Evolutionary conservation across 2,797 vertebrate species (phyloP), one percentile per base, ranked within the genome.

Genomic region (Oreonectes daqikongensis): DNA sequence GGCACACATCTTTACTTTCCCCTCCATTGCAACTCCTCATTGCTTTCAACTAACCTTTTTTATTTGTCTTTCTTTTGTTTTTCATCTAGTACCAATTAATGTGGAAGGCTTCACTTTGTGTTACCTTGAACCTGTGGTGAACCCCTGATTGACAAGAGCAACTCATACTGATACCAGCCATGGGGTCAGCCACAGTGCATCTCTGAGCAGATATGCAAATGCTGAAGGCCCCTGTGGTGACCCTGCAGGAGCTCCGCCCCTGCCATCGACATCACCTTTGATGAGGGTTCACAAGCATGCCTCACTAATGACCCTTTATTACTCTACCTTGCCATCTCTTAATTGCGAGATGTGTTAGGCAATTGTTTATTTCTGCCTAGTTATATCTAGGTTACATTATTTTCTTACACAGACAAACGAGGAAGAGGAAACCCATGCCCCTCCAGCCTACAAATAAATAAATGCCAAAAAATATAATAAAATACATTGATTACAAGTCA

Each of bases 141-240:
- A 91, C 87, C 88, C 87, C 86, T 73, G 86, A 86, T 83, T 6
- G 59, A 79, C 81, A 83, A 87, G 86, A 89, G 92, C 83, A 80
- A 87, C 87, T 88, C 84, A 83, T 83, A 22, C 83, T 83, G 81
- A 80, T 91, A 87, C 88, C 88, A 87, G 86, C 65, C 9, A 32
- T 0, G 14, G 84, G 88, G 86, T 93, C 88, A 91, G 85, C 84
- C 85, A 84, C 84, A 89, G 89, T 89, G 88, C 86, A 84, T 90
- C 88, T 89, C 90, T 82, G 83, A 89, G 89, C 90, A 87, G 91
- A 91, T 90, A 93, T 91, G 90, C 89, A 92, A 89, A 93, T 89
- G 85, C 88, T 73, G 60, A 82, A 12, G 90, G 88, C 78, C 89
- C 89, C 89, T 83, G 80, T 82, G 80, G 85, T 89, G 90, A 93